Conservation (phyloP, 2,888 invertebrate species). For the Hemaris fuciformis region DNA sequence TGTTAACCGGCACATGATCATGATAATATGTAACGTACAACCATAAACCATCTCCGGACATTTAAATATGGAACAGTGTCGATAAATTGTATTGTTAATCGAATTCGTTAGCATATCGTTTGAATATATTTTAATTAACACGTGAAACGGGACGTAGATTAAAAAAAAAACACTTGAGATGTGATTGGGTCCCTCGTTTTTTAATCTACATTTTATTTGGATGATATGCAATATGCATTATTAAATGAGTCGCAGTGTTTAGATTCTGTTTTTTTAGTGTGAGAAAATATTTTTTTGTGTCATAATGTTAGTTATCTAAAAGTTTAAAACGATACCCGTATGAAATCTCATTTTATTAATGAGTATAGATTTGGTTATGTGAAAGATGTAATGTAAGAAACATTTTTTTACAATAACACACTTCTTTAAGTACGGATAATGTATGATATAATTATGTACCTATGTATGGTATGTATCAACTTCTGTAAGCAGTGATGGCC, state of each 20-base stretch:
- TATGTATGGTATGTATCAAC: too few relatives aligned
- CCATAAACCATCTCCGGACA: too few relatives aligned
- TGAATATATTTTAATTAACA: constrained; percentile 7
- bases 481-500: too few relatives aligned
- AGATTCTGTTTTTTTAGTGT: not conserved
- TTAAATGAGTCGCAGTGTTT: not conserved
- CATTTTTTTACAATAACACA: too few relatives aligned
- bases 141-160: not conserved
- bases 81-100: not conserved
- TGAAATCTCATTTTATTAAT: too few relatives aligned
- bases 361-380: too few relatives aligned
- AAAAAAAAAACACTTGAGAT: not conserved
- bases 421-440: too few relatives aligned
- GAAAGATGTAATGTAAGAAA: too few relatives aligned
- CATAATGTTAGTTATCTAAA: not conserved
- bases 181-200: not conserved
- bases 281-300: not conserved
- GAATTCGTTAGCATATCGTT: not conserved
- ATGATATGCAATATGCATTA: not conserved
- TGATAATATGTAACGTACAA: too few relatives aligned
- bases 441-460: too few relatives aligned
- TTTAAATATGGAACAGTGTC: not conserved
- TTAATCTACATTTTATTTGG: not conserved
- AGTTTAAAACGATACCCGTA: not conserved
- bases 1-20: too few relatives aligned